These are phyloP conservation scores for Larimichthys polyactis DNA, from an alignment of 2,113 vertebrate species.

Conservation along the genomic window DNA sequence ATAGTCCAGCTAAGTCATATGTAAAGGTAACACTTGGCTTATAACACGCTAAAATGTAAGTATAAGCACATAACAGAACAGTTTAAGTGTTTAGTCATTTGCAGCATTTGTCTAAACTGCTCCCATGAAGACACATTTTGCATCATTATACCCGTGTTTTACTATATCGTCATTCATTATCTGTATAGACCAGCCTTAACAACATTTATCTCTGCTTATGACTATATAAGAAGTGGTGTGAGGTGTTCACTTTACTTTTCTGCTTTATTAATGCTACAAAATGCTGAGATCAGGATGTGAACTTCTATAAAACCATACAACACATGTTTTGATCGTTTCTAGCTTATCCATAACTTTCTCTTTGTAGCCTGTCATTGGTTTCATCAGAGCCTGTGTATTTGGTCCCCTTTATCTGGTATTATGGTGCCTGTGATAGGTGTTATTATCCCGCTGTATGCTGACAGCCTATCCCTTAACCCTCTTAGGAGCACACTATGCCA, in stretches of 20 bases:
- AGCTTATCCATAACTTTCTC: constrained; percentile 39
- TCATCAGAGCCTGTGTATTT: constrained; percentile 47
- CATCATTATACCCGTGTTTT: not conserved
- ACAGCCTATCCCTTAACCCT: constrained; percentile 82
- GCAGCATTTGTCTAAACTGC: not conserved
- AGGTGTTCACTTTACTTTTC: constrained; percentile 8
- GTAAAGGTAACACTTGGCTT: not conserved
- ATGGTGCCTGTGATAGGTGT: constrained; percentile 70
- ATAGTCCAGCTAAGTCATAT: constrained; percentile 23
- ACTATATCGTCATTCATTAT: not conserved
- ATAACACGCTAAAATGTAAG: not conserved
- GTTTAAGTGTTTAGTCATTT: not conserved
- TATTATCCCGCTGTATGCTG: constrained; percentile 79
- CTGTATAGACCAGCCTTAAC: not conserved
- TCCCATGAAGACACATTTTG: not conserved
- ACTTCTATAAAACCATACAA: not conserved
- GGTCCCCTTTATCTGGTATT: constrained; percentile 56
- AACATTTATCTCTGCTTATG: not conserved
- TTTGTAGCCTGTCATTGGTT: constrained; percentile 42
- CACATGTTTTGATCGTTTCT: constrained; percentile 8
- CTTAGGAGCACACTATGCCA: constrained; percentile 76
- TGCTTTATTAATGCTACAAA: constrained; percentile 9
- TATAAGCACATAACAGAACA: not conserved
- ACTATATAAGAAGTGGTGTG: not conserved
- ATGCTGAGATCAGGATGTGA: constrained; percentile 26